Evolutionary conservation across 2,113 vertebrate species (phyloP), one percentile per base, ranked within the genome.

Genomic region (Urocitellus parryii): DNA sequence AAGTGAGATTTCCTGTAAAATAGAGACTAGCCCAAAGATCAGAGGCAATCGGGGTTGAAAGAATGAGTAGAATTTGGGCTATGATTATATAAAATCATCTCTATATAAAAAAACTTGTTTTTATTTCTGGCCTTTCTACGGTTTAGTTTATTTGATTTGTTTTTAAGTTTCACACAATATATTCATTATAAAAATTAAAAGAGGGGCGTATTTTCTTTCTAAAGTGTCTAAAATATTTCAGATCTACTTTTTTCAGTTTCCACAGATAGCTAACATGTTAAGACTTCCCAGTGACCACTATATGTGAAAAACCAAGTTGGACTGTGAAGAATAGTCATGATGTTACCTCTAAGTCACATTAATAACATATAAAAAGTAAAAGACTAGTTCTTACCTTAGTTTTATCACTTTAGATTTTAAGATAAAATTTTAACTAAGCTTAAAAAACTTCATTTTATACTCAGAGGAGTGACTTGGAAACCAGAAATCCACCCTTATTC

Each of bases 401-500:
- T 3, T 53, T 80, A 65, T 76, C 53, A 93, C 20, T 37, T 91
- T 61, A 45, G 37, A 90, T 85, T 91, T 89, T 92, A 72, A 80
- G 20, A 94, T 48, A 7, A 92, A 93, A 84, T 85, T 88, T 88
- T 91, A 16, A 45, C 80, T 58, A 67, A 3, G 2, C 53, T 92
- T 63, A 63, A 88, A 68, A 92, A 95, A 95, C 14, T 77, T 81
- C 87, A 95, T 65, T 70, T 39, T 85, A 70, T 2, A 34, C 68
- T 90, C 80, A 90, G 58, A 74, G 27, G 9, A 81, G 73, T 65
- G 16, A 91, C 48, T 90, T 10, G 42, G 53, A 42, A 92, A 77
- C 20, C 45, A 82, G 73, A 91, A 96, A 91, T 82, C 24, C 18
- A 94, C 37, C 48, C n/a, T 88, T 86, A 73, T 76, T 91, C 42